Evolutionary conservation across 2,113 vertebrate species (phyloP).

Genomic region (Camelus dromedarius): DNA sequence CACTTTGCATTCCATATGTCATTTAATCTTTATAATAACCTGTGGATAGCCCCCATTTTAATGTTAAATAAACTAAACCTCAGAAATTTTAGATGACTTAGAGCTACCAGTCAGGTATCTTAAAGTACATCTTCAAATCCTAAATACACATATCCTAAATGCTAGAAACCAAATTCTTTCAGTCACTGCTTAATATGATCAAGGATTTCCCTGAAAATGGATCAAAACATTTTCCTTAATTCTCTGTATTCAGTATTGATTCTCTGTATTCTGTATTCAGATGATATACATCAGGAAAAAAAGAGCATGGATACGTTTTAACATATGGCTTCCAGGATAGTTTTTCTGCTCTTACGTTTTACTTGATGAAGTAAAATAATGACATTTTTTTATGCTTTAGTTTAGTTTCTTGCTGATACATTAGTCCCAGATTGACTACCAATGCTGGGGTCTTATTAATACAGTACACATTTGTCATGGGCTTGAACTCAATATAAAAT

Average conservation of each 20-base stretch:
- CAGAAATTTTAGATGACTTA: constrained; percentile 17
- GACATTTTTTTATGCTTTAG: background rate
- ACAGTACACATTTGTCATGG: background rate
- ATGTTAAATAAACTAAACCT: constrained; percentile 2
- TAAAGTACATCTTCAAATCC: background rate
- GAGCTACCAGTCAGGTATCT: background rate
- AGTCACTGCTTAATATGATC: background rate
- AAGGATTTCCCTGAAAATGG: background rate
- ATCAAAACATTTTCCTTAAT: background rate
- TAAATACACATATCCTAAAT: background rate
- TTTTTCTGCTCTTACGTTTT: constrained; percentile 43
- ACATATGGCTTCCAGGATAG: background rate
- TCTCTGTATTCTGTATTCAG: constrained; percentile 7
- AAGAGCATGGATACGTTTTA: background rate
- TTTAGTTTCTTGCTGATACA: background rate
- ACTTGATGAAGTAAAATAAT: constrained; percentile 36
- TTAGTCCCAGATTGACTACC: background rate
- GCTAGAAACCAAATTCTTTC: constrained; percentile 24
- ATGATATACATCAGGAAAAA: background rate
- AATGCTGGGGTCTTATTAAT: background rate
- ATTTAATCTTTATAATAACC: background rate
- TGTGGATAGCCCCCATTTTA: background rate
- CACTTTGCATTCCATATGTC: background rate
- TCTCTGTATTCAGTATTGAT: background rate
- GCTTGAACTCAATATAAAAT: background rate